Evolutionary conservation across 2,113 vertebrate species (phyloP), one percentile per base, ranked within the genome.

Genomic region (Mirza zaza): DNA sequence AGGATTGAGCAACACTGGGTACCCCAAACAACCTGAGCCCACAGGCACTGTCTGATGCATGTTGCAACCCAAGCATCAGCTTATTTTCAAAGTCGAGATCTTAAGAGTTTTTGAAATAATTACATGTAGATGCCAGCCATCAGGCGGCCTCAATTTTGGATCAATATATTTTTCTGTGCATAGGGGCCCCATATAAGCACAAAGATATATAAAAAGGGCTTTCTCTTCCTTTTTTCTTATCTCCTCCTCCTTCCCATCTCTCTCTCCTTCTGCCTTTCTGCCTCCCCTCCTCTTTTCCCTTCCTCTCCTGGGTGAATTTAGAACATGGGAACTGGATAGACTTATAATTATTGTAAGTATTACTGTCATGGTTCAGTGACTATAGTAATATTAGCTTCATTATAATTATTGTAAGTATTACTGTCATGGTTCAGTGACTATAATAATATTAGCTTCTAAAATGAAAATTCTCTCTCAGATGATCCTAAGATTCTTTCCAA

Each of bases 71-170:
- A 95, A 85, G 57, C 21, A 76, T 21, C 67, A 39, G 52, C 25
- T 83, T 77, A 27, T 67, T 93, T 80, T 81, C 87, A 84, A 90
- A 61, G 61, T 76, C 87, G 77, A 27, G 59, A 87, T 45, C 34
- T 21, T 65, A 39, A 67, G 29, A 27, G n/a, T 29, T 76, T 90
- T 89, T 93, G 34, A 92, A 95, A 96, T 67, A 55, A 75, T 83
- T 42, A n/a, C 50, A 23, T 73, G 48, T 79, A 63, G 71, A 88
- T 76, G 34, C 6, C 59, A 61, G 61, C 65, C 21, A 27, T 42
- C 45, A 71, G 39, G 65, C 45, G 13, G 32, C 50, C 27, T 93
- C 36, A 57, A 12, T 32, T n/a, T 45, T 75, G 42, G 36, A n/a
- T 73, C 45, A 52, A 2, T 63, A 36, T 88, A 39, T 76, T 84